Base-by-base conservation (phyloP, 2,888 invertebrate genomes). In the Lasioglossum morio region DNA sequence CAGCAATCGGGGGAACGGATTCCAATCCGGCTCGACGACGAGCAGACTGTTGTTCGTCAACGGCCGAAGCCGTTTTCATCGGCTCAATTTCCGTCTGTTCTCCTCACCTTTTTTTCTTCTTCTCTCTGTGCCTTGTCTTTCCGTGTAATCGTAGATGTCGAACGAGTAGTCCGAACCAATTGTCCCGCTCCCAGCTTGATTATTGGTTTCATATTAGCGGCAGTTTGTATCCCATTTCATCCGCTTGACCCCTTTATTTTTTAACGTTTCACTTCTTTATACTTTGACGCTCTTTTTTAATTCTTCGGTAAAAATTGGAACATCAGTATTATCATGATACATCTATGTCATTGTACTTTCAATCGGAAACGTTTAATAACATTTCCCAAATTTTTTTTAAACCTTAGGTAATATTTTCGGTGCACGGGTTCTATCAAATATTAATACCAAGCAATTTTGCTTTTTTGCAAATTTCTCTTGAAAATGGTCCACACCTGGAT, bases 121-220 rank as follows among this genome's bases (percentile, higher is more conserved):
- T 72, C 72, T 27, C 5, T 40, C 72, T 27, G 34, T 5, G 23
- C 43, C 23, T 34, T 4, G 40, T 40, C 72, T 63, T 63, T 16
- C 10, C 48, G 37, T 48, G 73, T 72, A 77, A 73, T 72, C 48
- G 73, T 72, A 30, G 8, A 57, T 34, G 57, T 19, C 74, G 69
- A 46, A 57, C 57, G 34, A 46, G 69, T 37, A 72, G 60, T 37
- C 40, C 23, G 63, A 60, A 72, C 70, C 53, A 73, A 75, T 77
- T 73, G 77, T 69, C 46, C 73, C 37, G 30, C 73, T 46, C 72
- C 69, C 73, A 30, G 53, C 69, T 80, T 73, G 77, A 80, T 77
- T 73, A 84, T 80, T 80, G 73, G 77, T 77, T 77, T 80, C 69
- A 77, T 74, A 78, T 80, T 84, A 80, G 16, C 72, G 14, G 14